Conservation (phyloP, 2,797 vertebrate species). For the Sebastes kiyomatsui region DNA sequence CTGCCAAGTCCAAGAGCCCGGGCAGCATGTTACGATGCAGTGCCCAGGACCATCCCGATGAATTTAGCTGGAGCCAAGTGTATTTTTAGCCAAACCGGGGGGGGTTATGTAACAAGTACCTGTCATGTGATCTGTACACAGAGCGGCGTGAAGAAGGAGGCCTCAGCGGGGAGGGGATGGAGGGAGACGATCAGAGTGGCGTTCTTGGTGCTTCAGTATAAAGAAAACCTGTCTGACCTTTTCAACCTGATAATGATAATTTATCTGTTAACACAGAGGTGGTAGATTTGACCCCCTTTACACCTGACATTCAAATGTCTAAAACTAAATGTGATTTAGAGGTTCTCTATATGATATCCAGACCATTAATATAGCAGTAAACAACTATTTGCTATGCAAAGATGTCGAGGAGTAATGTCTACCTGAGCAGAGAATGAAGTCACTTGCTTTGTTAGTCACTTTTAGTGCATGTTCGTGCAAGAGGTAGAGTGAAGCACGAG, state of each 20-base stretch:
- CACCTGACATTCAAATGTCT: too few relatives aligned
- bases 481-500: too few relatives aligned
- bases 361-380: too few relatives aligned
- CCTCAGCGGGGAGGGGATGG: constrained; percentile 9
- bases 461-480: too few relatives aligned
- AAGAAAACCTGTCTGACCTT: constrained; percentile 44
- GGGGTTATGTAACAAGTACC: constrained; percentile 78
- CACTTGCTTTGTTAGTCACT: too few relatives aligned
- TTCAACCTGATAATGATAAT: constrained; percentile 10
- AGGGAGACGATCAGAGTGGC: constrained; percentile 11
- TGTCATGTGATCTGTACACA: constrained; percentile 75
- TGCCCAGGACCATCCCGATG: constrained; percentile 56
- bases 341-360: too few relatives aligned
- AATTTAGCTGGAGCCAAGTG: constrained; percentile 66
- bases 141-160: constrained; percentile 34
- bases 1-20: constrained; percentile 45
- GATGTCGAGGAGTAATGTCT: too few relatives aligned
- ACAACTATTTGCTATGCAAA: too few relatives aligned
- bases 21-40: constrained; percentile 32
- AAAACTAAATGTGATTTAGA: too few relatives aligned
- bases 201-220: constrained; percentile 12
- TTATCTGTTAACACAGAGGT: neutral
- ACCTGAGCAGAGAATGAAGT: too few relatives aligned
- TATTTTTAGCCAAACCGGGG: constrained; percentile 78
- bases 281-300: neutral